Base-by-base conservation (phyloP, 2,888 invertebrate genomes). In the Synergus japonicus region DNA sequence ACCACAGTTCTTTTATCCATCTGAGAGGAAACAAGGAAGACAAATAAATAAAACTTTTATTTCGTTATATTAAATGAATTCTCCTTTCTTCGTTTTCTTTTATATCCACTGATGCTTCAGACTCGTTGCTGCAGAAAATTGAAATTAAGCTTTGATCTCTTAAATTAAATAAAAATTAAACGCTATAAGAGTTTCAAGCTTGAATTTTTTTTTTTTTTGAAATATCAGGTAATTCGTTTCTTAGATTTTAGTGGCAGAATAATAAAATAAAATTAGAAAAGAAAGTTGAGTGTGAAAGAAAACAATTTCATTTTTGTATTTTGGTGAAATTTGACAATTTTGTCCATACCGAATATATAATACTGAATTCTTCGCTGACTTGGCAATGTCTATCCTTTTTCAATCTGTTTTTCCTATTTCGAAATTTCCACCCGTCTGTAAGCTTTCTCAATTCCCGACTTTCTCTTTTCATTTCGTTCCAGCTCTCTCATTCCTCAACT, bases 401-500 rank as follows among this genome's bases (percentile, higher is more conserved):
- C 8, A 64, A 65, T 65, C 4, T 65, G 43, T n/a, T 65, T n/a
- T 65, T 43, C 65, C 41, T 65, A 78, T 78, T 76, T 81, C 49
- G 76, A 67, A 76, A 63, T 41, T 76, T 67, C 64, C 44, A 76
- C 77, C n/a, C n/a, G 15, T 8, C 8, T 44, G 12, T 43, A 54
- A 60, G 64, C 18, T 13, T 64, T 65, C 76, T 65, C 76, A 54
- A 66, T 49, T 63, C 76, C 49, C 63, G 18, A 66, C 29, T 58
- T 78, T 78, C 78, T 76, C 77, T 79, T 76, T 79, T 63, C 76
- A 76, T 77, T 73, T 37, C 66, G 63, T 65, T 79, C 54, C 64
- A 54, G 13, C 64, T 78, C 67, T 83, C 41, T 77, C 66, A 60
- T 83, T 85, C 84, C 85, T 86, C 85, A 86, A 88, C 85, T 87